Conservation (phyloP, 1,140 invertebrate genomes). For the Drosophila obscura region DNA sequence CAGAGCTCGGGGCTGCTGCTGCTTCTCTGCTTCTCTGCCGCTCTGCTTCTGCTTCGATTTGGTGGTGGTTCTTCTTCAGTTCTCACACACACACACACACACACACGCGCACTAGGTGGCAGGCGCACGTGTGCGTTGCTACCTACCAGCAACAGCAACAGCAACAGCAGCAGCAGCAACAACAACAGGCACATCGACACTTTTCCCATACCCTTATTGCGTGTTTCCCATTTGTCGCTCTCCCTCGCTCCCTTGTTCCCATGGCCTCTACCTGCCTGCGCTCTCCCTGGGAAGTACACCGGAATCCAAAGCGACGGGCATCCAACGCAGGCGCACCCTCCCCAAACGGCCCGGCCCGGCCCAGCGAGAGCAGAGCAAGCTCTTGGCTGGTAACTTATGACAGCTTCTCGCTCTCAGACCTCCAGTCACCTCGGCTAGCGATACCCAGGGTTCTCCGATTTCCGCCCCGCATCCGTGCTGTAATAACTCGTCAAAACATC, state of each 20-base stretch:
- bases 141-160: slow-evolving; percentile 59
- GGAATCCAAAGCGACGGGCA: slow-evolving; percentile 8
- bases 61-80: slow-evolving; percentile 77
- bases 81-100: slow-evolving; percentile 30
- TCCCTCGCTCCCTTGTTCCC: neutral
- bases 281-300: slow-evolving; percentile 20
- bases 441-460: slow-evolving; percentile 46
- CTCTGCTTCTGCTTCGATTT: slow-evolving; percentile 43
- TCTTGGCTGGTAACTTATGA: slow-evolving; percentile 71
- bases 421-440: too few species aligned
- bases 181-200: slow-evolving; percentile 1
- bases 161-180: neutral
- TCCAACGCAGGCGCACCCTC: slow-evolving; percentile 67
- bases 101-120: slow-evolving; percentile 9
- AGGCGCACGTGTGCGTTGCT: slow-evolving; percentile 55
- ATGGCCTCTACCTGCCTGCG: slow-evolving; percentile 28
- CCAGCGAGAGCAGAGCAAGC: slow-evolving; percentile 24
- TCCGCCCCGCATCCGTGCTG: slow-evolving; percentile 46
- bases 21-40: slow-evolving; percentile 6
- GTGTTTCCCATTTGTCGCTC: slow-evolving; percentile 65
- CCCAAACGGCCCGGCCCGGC: neutral
- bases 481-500: slow-evolving; percentile 62
- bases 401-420: slow-evolving; percentile 37
- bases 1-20: slow-evolving; percentile 40
- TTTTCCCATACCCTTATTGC: slow-evolving; percentile 80